Conservation (phyloP, 64 coral and sea anemone genomes). For the Stichodactyla helianthus region DNA sequence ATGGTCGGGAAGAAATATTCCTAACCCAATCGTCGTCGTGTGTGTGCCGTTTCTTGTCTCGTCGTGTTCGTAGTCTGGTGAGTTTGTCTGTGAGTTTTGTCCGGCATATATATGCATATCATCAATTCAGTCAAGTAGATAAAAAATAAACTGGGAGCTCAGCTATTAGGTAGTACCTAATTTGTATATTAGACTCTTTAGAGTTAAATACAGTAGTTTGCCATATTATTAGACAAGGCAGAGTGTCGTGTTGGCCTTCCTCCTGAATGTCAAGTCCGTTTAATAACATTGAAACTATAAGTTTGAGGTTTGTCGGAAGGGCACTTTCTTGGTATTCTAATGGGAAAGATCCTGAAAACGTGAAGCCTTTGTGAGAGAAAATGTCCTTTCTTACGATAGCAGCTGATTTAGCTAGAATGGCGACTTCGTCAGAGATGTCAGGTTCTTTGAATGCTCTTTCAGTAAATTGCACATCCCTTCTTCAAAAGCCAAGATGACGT, state of each 20-base stretch:
- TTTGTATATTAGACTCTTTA: neutral
- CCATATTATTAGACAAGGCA: slow-evolving; percentile 24
- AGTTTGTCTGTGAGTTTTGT: too few relatives aligned
- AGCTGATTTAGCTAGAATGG: slow-evolving; percentile 41
- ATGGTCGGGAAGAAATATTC: too few relatives aligned
- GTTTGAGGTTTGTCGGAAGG: slow-evolving; percentile 28
- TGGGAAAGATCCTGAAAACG: slow-evolving; percentile 21
- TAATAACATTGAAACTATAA: slow-evolving; percentile 24
- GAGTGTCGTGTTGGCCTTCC: slow-evolving; percentile 24
- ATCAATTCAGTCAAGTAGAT: too few relatives aligned
- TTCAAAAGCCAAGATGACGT: slow-evolving; percentile 28
- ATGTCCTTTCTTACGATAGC: slow-evolving; percentile 24
- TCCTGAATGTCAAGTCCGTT: slow-evolving; percentile 32
- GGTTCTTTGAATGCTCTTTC: slow-evolving; percentile 8
- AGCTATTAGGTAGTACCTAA: too few relatives aligned
- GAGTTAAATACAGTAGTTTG: slow-evolving; percentile 38
- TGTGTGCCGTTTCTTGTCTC: too few relatives aligned
- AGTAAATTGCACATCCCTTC: slow-evolving; percentile 16
- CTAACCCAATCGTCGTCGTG: too few relatives aligned
- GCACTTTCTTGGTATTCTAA: slow-evolving; percentile 21
- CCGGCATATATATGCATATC: too few relatives aligned
- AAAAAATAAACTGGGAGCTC: too few relatives aligned
- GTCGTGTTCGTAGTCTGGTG: too few relatives aligned
- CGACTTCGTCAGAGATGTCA: slow-evolving; percentile 35
- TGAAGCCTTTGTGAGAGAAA: slow-evolving; percentile 27